A percentile compares a stretch with the other conserved stretches of the same genome.
Conservation (phyloP, 1,140 invertebrate species). For the Melitaea cinxia region DNA sequence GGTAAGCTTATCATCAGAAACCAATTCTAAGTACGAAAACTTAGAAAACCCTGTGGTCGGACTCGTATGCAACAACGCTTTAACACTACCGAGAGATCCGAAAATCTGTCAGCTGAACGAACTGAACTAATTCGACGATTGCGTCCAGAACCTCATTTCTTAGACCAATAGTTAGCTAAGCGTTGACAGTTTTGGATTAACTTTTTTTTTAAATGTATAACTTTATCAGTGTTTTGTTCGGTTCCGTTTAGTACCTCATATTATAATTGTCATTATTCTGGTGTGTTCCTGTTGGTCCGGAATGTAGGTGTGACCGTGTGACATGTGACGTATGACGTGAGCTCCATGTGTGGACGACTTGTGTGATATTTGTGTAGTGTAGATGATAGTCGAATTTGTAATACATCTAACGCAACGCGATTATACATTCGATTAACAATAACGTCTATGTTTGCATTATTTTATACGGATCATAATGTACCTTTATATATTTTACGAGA, state of each 20-base stretch:
- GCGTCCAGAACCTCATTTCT: slow-evolving; percentile 42
- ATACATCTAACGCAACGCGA: slow-evolving; percentile 54
- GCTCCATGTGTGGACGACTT: slow-evolving; percentile 38
- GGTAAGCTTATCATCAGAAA: slow-evolving; percentile 70
- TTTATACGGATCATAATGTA: slow-evolving; percentile 57
- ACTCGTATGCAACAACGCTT: slow-evolving; percentile 60
- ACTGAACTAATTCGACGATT: slow-evolving; percentile 49
- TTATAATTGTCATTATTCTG: neutral
- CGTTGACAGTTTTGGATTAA: slow-evolving; percentile 7
- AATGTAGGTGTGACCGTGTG: slow-evolving; percentile 36
- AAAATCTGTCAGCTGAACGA: slow-evolving; percentile 68
- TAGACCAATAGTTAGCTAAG: slow-evolving; percentile 54
- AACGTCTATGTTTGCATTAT: slow-evolving; percentile 50
- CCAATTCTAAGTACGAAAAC: slow-evolving; percentile 74
- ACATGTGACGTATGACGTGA: too few species aligned
- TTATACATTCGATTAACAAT: slow-evolving; percentile 44
- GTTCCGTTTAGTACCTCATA: slow-evolving; percentile 20
- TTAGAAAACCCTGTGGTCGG: slow-evolving; percentile 75
- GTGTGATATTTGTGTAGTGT: slow-evolving; percentile 68
- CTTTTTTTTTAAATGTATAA: slow-evolving; percentile 8
- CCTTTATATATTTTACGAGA: slow-evolving; percentile 47
- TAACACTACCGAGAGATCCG: slow-evolving; percentile 55
- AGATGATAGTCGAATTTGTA: slow-evolving; percentile 63
- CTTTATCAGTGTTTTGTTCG: slow-evolving; percentile 13
- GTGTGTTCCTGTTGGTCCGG: slow-evolving; percentile 55